phyloP scores from a whole-genome alignment of 2,888 invertebrate genomes.

The Cancer borealis region DNA sequence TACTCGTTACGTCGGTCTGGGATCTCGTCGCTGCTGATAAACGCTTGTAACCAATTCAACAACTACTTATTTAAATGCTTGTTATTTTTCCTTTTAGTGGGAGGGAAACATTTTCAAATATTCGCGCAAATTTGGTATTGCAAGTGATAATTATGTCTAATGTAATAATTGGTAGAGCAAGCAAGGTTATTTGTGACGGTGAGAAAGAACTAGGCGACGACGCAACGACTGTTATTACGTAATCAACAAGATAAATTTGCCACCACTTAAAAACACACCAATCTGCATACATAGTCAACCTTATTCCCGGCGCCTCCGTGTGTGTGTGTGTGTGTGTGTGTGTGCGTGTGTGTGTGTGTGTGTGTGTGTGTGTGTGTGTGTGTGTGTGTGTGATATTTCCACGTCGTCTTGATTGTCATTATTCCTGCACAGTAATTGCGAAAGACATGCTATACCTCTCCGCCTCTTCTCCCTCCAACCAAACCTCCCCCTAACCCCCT shows the following conservation, averaged over 20 bases:
- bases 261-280: background rate
- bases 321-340: background rate
- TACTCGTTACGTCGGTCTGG: background rate
- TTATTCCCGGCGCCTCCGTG: background rate
- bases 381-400: conserved; percentile 3
- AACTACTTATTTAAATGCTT: background rate
- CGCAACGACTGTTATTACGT: background rate
- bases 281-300: background rate
- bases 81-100: background rate
- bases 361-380: background rate
- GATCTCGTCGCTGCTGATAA: conserved; percentile 5
- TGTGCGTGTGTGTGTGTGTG: background rate
- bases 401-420: conserved; percentile 33
- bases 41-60: conserved; percentile 31
- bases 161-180: background rate
- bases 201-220: background rate
- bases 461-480: background rate
- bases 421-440: conserved; percentile 11
- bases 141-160: conserved; percentile 28
- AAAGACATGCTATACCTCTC: background rate
- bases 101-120: background rate
- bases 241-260: conserved; percentile 3
- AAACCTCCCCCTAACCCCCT: background rate
- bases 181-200: background rate
- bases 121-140: background rate